Evolutionary conservation across 2,797 vertebrate species (phyloP).

Genomic region (Hoplostethus atlanticus): DNA sequence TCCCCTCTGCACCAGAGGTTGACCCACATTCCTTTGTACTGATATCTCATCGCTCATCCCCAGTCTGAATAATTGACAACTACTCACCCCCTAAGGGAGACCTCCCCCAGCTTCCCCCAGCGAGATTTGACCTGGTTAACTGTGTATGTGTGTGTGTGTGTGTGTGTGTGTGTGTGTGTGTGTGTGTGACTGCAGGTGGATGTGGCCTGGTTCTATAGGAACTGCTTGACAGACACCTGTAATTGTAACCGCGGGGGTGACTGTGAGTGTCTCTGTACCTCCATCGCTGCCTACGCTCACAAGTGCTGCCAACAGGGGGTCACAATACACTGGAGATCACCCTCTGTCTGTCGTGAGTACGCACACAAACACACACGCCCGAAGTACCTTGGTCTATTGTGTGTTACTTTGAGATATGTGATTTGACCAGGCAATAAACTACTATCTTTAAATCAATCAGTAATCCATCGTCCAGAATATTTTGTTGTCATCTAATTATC

Average conservation of each 20-base stretch:
- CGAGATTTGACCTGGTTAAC: slow-evolving; percentile 55
- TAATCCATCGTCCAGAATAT: background rate
- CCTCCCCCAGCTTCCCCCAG: slow-evolving; percentile 60
- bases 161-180: slow-evolving; percentile 26
- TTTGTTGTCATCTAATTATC: slow-evolving; percentile 23
- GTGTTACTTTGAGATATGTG: no score
- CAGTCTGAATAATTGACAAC: slow-evolving; percentile 77
- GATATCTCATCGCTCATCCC: slow-evolving; percentile 64
- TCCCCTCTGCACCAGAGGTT: slow-evolving; percentile 59
- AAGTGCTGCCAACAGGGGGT: slow-evolving; percentile 97
- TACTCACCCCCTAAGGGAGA: slow-evolving; percentile 65
- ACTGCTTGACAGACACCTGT: slow-evolving; percentile 97
- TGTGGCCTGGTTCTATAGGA: slow-evolving; percentile 98
- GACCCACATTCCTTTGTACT: slow-evolving; percentile 78
- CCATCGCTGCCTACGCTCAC: slow-evolving; percentile 94
- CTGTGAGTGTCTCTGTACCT: slow-evolving; percentile 96
- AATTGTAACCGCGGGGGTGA: slow-evolving; percentile 98
- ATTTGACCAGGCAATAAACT: no score
- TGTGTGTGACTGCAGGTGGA: slow-evolving; percentile 88
- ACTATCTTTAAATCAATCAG: no score
- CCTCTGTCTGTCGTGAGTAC: slow-evolving; percentile 92
- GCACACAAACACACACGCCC: slow-evolving; percentile 17
- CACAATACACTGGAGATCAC: slow-evolving; percentile 91
- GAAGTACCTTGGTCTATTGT: background rate
- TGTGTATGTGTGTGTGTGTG: slow-evolving; percentile 34